Percentiles rank a stretch among this genome's conserved stretches.
Evolutionary conservation across 2,113 vertebrate species (phyloP).

Genomic region (Myanophis thanlyinensis): DNA sequence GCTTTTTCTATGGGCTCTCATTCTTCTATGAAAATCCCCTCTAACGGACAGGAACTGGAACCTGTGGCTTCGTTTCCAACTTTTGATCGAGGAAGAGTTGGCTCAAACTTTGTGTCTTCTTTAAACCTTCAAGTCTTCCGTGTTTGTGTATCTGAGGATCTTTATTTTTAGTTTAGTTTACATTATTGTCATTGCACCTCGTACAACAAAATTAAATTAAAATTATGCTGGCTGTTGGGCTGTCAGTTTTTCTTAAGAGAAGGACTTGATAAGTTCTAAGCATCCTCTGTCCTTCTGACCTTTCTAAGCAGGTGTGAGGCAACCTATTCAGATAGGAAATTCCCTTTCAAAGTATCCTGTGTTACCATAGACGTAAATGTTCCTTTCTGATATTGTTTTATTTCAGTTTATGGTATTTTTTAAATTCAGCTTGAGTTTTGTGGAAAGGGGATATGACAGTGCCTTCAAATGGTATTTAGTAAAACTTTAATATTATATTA

Average conservation of each 20-base stretch:
- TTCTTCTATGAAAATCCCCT: background rate
- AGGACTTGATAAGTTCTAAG: background rate
- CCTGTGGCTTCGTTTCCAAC: too few species aligned
- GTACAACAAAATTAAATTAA: too few species aligned
- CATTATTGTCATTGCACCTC: too few species aligned
- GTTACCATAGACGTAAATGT: background rate
- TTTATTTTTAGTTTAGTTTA: too few species aligned
- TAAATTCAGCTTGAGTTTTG: background rate
- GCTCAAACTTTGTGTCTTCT: background rate
- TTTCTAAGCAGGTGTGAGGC: background rate
- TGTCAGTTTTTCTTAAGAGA: background rate
- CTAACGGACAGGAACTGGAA: too few species aligned
- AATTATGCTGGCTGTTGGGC: background rate
- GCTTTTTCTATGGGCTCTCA: background rate
- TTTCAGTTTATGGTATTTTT: background rate
- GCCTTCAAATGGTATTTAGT: background rate
- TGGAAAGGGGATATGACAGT: background rate
- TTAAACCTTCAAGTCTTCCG: background rate
- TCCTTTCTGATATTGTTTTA: background rate
- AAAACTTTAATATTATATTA: background rate
- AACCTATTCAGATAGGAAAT: background rate
- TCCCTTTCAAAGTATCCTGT: background rate
- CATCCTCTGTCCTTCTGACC: background rate
- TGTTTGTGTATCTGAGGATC: too few species aligned
- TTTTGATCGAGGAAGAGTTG: background rate